Evolutionary conservation across 2,113 vertebrate genomes (phyloP).

Genomic region (Cyanoramphus novaezelandiae): DNA sequence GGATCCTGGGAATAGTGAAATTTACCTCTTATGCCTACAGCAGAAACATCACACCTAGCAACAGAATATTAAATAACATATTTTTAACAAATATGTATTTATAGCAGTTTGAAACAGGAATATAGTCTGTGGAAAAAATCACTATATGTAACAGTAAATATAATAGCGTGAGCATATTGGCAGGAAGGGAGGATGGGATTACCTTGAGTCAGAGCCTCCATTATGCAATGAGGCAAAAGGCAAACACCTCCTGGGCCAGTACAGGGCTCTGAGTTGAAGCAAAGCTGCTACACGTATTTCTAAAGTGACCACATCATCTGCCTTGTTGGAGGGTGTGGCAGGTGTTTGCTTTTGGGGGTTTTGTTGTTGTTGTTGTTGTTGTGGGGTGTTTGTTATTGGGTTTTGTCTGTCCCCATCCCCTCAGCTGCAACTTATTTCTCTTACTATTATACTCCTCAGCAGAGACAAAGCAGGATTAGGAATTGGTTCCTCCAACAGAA

Average conservation of each 20-base stretch:
- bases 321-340: fast-evolving
- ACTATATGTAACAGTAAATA: background rate
- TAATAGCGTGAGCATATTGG: background rate
- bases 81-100: background rate
- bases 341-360: background rate
- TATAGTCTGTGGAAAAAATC: background rate
- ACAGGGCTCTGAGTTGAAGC: background rate
- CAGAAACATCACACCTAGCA: background rate
- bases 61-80: background rate
- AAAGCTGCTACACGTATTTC: background rate
- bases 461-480: background rate
- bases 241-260: background rate
- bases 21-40: background rate
- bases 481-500: background rate
- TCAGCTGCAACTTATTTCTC: background rate
- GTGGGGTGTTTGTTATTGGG: background rate
- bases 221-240: background rate
- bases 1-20: background rate
- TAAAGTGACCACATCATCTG: background rate
- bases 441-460: background rate
- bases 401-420: too few relatives aligned
- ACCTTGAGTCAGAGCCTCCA: background rate
- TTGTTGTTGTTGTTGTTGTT: too few relatives aligned
- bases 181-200: background rate
- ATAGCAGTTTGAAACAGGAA: background rate